Evolutionary conservation across 2,113 vertebrate species (phyloP).

Genomic region (Panthera leo): DNA sequence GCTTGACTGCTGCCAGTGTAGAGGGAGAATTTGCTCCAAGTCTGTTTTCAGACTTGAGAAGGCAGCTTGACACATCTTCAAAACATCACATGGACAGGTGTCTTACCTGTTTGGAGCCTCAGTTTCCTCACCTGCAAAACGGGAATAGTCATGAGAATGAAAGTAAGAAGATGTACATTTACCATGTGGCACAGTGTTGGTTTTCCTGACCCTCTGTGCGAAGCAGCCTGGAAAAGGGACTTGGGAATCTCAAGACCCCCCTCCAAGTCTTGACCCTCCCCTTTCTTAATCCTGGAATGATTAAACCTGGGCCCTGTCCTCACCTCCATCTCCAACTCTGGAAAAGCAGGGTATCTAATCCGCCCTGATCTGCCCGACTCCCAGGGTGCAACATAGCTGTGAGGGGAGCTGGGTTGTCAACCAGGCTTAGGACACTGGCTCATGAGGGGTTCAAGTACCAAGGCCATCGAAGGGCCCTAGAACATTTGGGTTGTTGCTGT

Average conservation of each 20-base stretch:
- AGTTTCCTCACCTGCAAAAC: background rate
- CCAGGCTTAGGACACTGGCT: background rate
- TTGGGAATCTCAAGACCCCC: background rate
- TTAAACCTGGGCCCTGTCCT: background rate
- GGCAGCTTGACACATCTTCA: background rate
- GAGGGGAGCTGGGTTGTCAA: background rate
- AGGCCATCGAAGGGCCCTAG: background rate
- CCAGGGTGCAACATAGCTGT: background rate
- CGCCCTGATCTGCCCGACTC: background rate
- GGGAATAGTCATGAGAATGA: background rate
- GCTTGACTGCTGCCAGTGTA: background rate
- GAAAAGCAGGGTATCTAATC: background rate
- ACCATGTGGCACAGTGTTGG: accelerated
- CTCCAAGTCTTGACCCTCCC: background rate
- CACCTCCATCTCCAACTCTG: background rate
- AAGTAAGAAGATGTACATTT: background rate
- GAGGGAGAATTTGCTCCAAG: background rate
- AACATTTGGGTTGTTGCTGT: background rate
- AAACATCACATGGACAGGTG: background rate
- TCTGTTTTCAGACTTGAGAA: background rate
- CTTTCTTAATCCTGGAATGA: background rate
- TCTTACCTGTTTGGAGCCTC: background rate
- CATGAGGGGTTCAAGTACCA: accelerated
- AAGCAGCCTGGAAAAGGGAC: background rate
- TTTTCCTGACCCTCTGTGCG: background rate